phyloP scores from a whole-genome alignment of 2,888 invertebrate genomes.

The Cylloceria caligata region DNA sequence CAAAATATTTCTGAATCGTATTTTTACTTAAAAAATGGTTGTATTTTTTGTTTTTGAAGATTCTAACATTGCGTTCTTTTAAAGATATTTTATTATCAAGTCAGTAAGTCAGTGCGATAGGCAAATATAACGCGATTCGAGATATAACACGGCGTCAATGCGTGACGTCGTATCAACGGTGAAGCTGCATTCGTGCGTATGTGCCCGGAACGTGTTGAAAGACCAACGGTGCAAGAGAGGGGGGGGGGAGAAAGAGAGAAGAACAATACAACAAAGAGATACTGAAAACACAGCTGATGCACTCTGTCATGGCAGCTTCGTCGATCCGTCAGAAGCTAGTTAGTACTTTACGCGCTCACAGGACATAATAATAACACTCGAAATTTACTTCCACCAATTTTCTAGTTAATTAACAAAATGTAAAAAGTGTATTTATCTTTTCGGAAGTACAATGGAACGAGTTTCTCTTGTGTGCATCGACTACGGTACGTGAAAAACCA shows the following conservation, averaged over 20 bases:
- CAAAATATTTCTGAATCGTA: too few relatives aligned
- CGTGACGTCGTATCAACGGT: too few relatives aligned
- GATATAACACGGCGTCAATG: too few relatives aligned
- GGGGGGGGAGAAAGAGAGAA: neutral
- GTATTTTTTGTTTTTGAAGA: too few relatives aligned
- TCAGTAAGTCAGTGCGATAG: too few relatives aligned
- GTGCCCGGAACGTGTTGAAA: neutral
- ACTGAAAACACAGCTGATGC: slow-evolving; percentile 16
- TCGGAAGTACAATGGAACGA: neutral
- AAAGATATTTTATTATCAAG: too few relatives aligned
- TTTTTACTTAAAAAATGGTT: too few relatives aligned
- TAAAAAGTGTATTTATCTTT: neutral
- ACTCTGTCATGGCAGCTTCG: slow-evolving; percentile 23
- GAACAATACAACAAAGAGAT: neutral
- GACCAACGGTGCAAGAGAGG: neutral
- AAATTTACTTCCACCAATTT: neutral
- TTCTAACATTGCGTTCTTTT: too few relatives aligned
- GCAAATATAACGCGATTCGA: too few relatives aligned
- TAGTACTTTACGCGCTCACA: neutral
- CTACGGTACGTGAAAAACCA: too few relatives aligned
- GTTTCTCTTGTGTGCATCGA: too few relatives aligned
- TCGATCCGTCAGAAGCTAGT: neutral
- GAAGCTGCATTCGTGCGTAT: too few relatives aligned
- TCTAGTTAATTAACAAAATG: neutral
- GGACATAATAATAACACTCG: neutral